Evolutionary conservation across 2,113 vertebrate species (phyloP).

Genomic region (Chrysemys picta): DNA sequence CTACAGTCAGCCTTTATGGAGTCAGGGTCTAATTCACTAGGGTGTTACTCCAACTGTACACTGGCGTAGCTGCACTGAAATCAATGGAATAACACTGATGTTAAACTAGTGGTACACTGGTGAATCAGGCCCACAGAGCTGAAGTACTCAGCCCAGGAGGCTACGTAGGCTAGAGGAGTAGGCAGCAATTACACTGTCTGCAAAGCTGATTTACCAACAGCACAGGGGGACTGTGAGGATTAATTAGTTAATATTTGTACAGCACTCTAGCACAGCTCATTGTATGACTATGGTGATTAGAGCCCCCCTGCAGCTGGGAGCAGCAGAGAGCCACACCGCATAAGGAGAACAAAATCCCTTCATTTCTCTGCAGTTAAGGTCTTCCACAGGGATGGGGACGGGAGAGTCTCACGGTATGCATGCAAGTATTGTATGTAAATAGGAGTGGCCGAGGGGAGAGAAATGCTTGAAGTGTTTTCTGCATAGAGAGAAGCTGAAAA

Average conservation of each 20-base stretch:
- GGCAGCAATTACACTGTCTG: not conserved
- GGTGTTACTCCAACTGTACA: not conserved
- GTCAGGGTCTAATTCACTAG: not conserved
- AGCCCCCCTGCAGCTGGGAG: not conserved
- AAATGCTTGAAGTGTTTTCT: not conserved
- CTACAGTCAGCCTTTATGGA: not conserved
- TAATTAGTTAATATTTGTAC: rapidly evolving
- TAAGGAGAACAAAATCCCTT: not conserved
- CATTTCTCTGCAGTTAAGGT: not conserved
- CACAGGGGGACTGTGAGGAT: not conserved
- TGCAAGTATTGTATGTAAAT: not conserved
- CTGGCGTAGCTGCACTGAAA: not conserved
- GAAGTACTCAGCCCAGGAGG: not conserved
- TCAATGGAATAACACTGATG: not conserved
- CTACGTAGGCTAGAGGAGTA: not conserved
- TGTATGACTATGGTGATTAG: not conserved
- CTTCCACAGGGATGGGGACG: not conserved
- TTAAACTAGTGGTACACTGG: not conserved
- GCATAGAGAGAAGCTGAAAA: not conserved
- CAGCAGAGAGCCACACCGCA: not conserved
- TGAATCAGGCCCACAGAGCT: not conserved
- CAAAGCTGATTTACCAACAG: not conserved
- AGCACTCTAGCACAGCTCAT: not conserved
- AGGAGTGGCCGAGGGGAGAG: not conserved
- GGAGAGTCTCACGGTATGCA: not conserved